Conservation (phyloP, 1,140 invertebrate species). For the Glossosoma conforme region DNA sequence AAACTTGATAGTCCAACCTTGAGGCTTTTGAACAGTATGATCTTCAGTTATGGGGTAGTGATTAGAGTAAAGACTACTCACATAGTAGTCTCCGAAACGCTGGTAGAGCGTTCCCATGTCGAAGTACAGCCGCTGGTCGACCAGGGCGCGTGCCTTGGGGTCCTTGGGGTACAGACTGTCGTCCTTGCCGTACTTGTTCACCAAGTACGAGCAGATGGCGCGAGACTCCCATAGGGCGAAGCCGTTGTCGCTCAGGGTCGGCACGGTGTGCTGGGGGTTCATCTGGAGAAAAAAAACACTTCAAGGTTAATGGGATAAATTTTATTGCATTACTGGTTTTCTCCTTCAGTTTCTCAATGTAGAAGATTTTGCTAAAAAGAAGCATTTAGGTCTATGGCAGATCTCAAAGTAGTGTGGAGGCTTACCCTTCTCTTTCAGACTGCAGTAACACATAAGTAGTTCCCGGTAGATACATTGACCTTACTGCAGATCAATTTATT, state of each 20-base stretch:
- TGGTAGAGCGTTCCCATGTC: slow-evolving; percentile 66
- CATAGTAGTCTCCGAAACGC: slow-evolving; percentile 58
- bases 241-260: slow-evolving; percentile 63
- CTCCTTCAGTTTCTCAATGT: background rate
- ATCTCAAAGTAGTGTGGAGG: too few species aligned
- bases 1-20: too few species aligned
- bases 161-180: slow-evolving; percentile 70
- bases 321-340: background rate
- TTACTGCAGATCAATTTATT: too few species aligned
- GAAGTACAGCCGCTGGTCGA: slow-evolving; percentile 71
- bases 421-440: too few species aligned
- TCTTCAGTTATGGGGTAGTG: too few species aligned
- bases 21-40: too few species aligned
- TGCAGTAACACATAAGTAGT: too few species aligned
- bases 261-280: slow-evolving; percentile 67
- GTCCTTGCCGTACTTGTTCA: slow-evolving; percentile 66
- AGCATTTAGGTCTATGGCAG: too few species aligned
- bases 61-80: slow-evolving; percentile 29
- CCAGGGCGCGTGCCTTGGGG: slow-evolving; percentile 60
- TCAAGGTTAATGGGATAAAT: background rate
- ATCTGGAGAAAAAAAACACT: slow-evolving; percentile 42
- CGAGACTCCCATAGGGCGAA: slow-evolving; percentile 64
- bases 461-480: too few species aligned
- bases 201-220: slow-evolving; percentile 68
- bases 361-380: too few species aligned